Base-by-base conservation (phyloP, 2,888 invertebrate genomes). In the Lymantria dispar region DNA sequence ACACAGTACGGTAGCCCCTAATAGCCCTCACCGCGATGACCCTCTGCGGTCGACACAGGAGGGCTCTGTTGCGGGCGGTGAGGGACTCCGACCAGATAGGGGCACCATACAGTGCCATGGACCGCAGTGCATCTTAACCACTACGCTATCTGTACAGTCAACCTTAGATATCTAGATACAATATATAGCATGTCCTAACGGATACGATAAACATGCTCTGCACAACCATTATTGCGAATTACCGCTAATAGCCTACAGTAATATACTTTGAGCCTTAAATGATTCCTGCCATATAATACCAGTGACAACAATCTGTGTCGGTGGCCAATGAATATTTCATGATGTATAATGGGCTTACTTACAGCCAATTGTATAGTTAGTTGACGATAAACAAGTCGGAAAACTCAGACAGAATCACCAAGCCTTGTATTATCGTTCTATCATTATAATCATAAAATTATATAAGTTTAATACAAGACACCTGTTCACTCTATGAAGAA, bases 211-310 rank as follows among this genome's bases (percentile, higher is more conserved):
- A 62, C 66, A 56, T 50, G 63, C 51, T 58, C 55, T 47, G 45
- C 45, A 29, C 77, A 73, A 78, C 88, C 83, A 92, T 93, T 92
- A 93, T 83, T 78, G 83, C 87, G 84, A 83, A 85, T 87, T 85
- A 84, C 73, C 76, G 72, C 73, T 83, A 84, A 84, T 85, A 79
- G 74, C 70, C 63, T 55, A 62, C 61, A 53, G 56, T 64, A 65
- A 66, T 64, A 22, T 22, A 22, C 22, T 22, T 59, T 58, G 41
- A 43, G 66, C 70, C 70, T 54, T 82, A 82, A 86, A 80, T 87
- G 85, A 87, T 84, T 84, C 80, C 78, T 80, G 75, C 69, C 60
- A 76, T 76, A 80, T 85, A 82, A 85, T 82, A 66, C 73, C 74
- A 80, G 85, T 85, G 87, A 85, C 85, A 87, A 87, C 82, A 84